phyloP scores from a whole-genome alignment of 2,113 vertebrate genomes.

The Amblyornis subalaris region DNA sequence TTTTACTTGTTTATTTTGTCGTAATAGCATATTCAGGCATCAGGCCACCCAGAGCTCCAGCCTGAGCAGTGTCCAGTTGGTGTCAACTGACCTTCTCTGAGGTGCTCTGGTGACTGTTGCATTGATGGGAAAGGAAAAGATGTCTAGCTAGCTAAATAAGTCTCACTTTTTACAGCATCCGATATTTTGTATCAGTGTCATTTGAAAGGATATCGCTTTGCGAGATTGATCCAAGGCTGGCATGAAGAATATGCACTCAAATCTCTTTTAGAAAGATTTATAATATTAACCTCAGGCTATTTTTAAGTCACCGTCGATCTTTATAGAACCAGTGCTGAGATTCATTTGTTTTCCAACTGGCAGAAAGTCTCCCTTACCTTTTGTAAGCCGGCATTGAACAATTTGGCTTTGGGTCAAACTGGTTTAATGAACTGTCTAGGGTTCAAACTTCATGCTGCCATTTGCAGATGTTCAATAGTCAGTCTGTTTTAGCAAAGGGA shows the following conservation, averaged over 20 bases:
- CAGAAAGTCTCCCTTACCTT: constrained; percentile 72
- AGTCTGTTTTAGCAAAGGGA: constrained; percentile 53
- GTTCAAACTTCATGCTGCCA: constrained; percentile 53
- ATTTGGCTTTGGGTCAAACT: constrained; percentile 72
- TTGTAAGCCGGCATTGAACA: constrained; percentile 72
- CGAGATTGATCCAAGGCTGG: constrained; percentile 70
- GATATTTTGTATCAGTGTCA: constrained; percentile 64
- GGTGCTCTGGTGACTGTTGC: background rate
- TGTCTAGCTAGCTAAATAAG: constrained; percentile 8
- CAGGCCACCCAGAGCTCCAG: background rate
- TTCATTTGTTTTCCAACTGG: constrained; percentile 75
- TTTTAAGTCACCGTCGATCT: constrained; percentile 75
- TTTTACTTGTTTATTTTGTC: background rate
- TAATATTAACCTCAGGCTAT: constrained; percentile 80
- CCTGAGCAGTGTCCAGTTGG: background rate
- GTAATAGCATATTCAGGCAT: background rate
- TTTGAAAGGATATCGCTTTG: constrained; percentile 71
- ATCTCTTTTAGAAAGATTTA: constrained; percentile 80
- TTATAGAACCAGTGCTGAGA: constrained; percentile 72
- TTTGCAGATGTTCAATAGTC: constrained; percentile 55
- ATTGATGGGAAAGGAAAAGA: background rate
- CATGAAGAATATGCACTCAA: constrained; percentile 77
- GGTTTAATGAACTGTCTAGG: constrained; percentile 65
- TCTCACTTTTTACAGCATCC: constrained; percentile 56
- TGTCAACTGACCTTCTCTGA: background rate